phyloP scores from a whole-genome alignment of 2,797 vertebrate genomes.

The Hypotaenidia philippensis region DNA sequence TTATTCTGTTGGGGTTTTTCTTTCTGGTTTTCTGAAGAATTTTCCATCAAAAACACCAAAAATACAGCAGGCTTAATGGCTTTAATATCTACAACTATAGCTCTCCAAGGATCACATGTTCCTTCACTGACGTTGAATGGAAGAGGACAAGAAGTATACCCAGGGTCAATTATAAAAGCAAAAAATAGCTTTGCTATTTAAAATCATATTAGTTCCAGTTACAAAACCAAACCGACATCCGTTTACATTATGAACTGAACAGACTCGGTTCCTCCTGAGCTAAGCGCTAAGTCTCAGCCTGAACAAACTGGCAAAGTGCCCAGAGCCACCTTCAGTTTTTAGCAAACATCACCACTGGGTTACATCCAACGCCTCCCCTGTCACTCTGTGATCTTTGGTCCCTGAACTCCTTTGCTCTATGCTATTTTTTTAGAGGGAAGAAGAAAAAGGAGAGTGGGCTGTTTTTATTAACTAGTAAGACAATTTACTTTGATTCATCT shows the following conservation, averaged over 20 bases:
- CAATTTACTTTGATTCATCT: constrained; percentile 18
- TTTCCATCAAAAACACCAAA: background rate
- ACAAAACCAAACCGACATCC: constrained; percentile 19
- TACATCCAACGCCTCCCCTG: background rate
- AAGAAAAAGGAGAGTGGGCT: background rate
- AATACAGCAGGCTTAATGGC: background rate
- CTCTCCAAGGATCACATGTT: background rate
- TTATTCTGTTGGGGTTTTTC: background rate
- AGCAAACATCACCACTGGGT: background rate
- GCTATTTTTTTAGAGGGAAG: background rate
- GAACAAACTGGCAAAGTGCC: background rate
- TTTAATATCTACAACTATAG: background rate
- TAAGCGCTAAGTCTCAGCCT: background rate
- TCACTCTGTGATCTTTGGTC: background rate
- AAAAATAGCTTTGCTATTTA: constrained; percentile 43
- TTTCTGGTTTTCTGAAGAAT: background rate
- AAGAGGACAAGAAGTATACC: background rate
- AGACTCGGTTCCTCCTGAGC: background rate
- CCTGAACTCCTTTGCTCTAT: background rate
- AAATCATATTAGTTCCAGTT: background rate
- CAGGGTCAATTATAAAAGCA: constrained; percentile 9
- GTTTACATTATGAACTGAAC: background rate
- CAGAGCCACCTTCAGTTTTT: constrained; percentile 14
- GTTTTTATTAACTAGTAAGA: background rate
- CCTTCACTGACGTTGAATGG: background rate